A percentile compares a stretch with the other conserved stretches of the same genome.
Conservation (phyloP, 2,113 vertebrate genomes). For the Girardinichthys multiradiatus region DNA sequence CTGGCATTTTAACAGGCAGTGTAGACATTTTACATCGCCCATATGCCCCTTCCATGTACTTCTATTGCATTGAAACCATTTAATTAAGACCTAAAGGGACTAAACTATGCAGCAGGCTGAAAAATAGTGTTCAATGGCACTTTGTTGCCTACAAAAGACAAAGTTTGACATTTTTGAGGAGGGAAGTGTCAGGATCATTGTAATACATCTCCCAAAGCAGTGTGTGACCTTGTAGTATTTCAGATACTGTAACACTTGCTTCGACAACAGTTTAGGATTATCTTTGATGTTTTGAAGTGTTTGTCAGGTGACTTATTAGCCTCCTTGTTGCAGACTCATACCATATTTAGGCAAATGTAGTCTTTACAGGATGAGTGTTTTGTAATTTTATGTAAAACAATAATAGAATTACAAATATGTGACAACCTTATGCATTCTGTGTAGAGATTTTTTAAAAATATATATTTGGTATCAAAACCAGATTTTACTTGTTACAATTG, state of each 20-base stretch:
- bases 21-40: no score
- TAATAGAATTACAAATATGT: background rate
- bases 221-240: background rate
- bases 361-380: background rate
- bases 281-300: constrained; percentile 13
- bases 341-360: background rate
- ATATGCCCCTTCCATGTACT: no score
- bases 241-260: constrained; percentile 30
- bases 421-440: background rate
- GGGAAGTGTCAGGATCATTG: constrained; percentile 25
- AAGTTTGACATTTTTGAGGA: constrained; percentile 34
- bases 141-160: constrained; percentile 28
- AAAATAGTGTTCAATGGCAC: background rate
- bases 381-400: background rate
- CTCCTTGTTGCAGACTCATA: constrained; percentile 9
- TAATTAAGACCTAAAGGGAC: no score
- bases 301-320: constrained; percentile 40
- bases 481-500: no score
- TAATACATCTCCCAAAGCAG: constrained; percentile 5
- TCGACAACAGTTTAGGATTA: constrained; percentile 16
- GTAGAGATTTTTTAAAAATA: no score
- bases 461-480: no score
- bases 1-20: no score
- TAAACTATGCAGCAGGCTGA: no score
- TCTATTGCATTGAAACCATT: no score